Conservation (phyloP, 1,140 invertebrate species). For the Lerema accius region DNA sequence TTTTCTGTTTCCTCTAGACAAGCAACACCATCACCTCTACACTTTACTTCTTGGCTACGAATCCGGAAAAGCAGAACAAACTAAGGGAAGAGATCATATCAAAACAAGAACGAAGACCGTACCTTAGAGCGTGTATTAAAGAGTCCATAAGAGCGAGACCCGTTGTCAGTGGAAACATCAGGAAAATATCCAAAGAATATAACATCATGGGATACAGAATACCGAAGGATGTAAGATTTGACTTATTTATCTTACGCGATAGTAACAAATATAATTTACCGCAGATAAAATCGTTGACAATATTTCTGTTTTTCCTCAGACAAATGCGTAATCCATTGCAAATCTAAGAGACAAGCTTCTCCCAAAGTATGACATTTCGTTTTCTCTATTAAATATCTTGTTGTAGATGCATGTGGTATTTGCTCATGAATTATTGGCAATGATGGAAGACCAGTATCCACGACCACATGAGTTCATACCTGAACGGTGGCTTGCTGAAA, state of each 20-base stretch:
- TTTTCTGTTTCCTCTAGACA: conserved; percentile 47
- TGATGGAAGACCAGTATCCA: conserved; percentile 80
- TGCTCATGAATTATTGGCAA: conserved; percentile 71
- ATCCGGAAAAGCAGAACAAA: conserved; percentile 86
- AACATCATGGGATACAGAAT: conserved; percentile 82
- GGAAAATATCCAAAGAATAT: conserved; percentile 81
- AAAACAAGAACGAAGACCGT: conserved; percentile 75
- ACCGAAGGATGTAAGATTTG: conserved; percentile 46
- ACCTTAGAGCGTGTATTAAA: conserved; percentile 86
- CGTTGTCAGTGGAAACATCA: conserved; percentile 78
- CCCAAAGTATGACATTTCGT: neutral
- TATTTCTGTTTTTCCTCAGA: too few species aligned
- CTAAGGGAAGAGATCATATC: conserved; percentile 85
- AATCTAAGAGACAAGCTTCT: too few species aligned
- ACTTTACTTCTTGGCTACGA: conserved; percentile 85
- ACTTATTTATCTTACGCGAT: too few species aligned
- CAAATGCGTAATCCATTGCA: too few species aligned
- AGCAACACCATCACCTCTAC: conserved; percentile 62
- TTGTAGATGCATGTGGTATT: conserved; percentile 55
- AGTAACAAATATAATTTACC: too few species aligned
- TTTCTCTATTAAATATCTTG: neutral
- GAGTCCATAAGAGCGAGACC: conserved; percentile 85
- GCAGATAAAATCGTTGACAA: too few species aligned
- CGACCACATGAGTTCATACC: conserved; percentile 83
- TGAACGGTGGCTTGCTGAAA: conserved; percentile 83